Base-by-base conservation (phyloP, 2,888 invertebrate genomes). In the Pyrrhosoma nymphula region DNA sequence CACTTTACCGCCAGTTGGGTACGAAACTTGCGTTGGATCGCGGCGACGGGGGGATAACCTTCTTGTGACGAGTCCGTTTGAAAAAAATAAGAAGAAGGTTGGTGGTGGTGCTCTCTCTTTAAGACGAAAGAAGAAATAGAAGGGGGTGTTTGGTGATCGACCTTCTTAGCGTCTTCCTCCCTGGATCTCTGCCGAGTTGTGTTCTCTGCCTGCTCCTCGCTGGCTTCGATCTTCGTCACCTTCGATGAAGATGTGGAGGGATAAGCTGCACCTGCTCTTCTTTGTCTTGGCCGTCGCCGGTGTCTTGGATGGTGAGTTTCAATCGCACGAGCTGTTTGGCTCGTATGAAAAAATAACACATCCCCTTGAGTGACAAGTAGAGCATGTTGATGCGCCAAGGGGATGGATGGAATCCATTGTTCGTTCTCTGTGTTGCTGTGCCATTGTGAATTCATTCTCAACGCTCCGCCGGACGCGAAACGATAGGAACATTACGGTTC, bases 231-330 rank as follows among this genome's bases (percentile, higher is more conserved):
- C 47, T n/a, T n/a, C 60, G 75, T 12, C 26, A 30, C 35, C 82
- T 14, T 23, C 47, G 69, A 82, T 69, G n/a, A 91, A 91, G 91
- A 93, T 93, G 93, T 10, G 93, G 47, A 26, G 0, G 47, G n/a
- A 47, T 39, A n/a, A 26, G 16, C 12, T 75, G 47, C 12, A 39
- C 0, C 23, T 35, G 47, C 26, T 75, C 14, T 12, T 93, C 26
- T 10, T 93, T 8, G 39, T n/a, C 12, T 75, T 93, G 75, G 69
- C 69, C n/a, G 69, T 69, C 39, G 47, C 39, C 47, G 69, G 69
- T 26, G 56, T 47, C 47, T n/a, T 63, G 69, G 56, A 23, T 4
- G 93, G 93, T 93, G 69, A 93, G 93, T 93, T 26, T 6, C 30
- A 82, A 23, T 35, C 30, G 82, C 35, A 35, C 30, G 14, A 35